phyloP scores from a whole-genome alignment of 2,888 invertebrate genomes.

The Nesidiocoris tenuis region DNA sequence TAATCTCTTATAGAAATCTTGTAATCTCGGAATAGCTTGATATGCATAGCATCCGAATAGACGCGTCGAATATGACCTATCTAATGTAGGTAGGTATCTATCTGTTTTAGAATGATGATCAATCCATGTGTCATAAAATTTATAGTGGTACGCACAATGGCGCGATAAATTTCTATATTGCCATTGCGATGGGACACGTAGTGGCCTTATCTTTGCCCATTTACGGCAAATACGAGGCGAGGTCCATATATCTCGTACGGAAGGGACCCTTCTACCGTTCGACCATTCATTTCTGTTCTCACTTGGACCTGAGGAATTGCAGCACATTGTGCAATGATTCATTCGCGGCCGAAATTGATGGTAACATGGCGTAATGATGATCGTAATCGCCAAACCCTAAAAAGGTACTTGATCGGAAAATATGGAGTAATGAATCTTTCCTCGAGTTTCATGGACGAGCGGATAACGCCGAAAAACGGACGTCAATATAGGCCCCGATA shows the following conservation, averaged over 20 bases:
- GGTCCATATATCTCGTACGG: neutral
- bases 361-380: neutral
- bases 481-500: too few species aligned
- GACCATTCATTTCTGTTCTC: neutral
- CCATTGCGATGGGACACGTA: neutral
- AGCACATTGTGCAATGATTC: neutral
- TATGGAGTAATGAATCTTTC: neutral
- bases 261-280: neutral
- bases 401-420: neutral
- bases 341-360: too few species aligned
- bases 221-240: neutral
- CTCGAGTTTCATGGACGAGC: neutral
- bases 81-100: too few species aligned
- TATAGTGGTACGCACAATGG: neutral
- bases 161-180: neutral
- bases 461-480: too few species aligned
- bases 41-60: too few species aligned
- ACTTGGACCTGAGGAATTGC: neutral
- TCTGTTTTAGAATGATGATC: neutral
- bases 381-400: neutral
- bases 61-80: too few species aligned
- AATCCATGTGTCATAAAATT: neutral
- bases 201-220: neutral
- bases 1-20: too few species aligned
- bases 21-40: too few species aligned